Conservation (phyloP, 2,113 vertebrate species). For the Tyto alba region DNA sequence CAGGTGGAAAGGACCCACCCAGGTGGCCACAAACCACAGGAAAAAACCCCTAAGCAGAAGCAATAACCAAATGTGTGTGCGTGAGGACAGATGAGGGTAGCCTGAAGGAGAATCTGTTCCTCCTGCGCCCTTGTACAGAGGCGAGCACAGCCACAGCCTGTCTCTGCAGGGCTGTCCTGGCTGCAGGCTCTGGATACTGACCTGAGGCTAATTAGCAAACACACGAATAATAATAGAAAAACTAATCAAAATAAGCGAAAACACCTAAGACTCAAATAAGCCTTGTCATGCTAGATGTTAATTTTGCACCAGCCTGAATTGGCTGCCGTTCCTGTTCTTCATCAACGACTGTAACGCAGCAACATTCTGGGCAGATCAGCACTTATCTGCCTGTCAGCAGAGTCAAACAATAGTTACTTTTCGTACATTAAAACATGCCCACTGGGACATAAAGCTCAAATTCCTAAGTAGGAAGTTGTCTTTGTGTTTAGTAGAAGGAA, state of each 20-base stretch:
- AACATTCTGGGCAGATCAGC: neutral
- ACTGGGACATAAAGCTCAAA: neutral
- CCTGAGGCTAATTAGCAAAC: neutral
- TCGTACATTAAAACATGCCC: neutral
- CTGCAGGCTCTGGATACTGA: neutral
- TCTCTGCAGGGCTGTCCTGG: neutral
- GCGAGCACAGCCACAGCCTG: neutral
- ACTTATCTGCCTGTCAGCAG: neutral
- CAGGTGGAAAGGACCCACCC: no score
- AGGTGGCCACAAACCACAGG: neutral
- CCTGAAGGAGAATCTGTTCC: neutral
- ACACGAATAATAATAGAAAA: neutral
- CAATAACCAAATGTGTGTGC: neutral
- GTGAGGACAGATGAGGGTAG: neutral
- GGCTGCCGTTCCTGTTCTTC: neutral
- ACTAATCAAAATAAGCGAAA: neutral
- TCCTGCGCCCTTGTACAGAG: neutral
- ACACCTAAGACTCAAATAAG: neutral
- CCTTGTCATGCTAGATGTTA: neutral
- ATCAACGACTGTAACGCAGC: neutral
- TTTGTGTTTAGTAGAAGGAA: neutral
- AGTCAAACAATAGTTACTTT: neutral
- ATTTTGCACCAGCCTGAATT: neutral
- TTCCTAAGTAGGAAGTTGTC: neutral
- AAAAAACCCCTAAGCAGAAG: neutral